Base-by-base conservation (phyloP, 1,140 invertebrate genomes). In the Caligus rogercresseyi region DNA sequence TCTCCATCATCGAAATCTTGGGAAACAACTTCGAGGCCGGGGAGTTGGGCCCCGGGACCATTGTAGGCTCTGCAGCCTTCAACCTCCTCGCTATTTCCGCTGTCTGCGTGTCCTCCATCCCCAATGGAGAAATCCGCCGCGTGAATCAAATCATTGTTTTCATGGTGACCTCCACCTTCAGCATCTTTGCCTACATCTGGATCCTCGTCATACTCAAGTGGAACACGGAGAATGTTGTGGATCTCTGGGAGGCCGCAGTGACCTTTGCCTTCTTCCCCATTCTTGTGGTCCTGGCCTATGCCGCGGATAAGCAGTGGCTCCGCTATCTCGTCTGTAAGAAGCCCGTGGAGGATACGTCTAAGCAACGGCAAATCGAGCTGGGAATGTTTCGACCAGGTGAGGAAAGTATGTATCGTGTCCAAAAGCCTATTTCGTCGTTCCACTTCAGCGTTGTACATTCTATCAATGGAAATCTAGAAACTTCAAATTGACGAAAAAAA, bases 61-160 rank as follows among this genome's bases (percentile, higher is more conserved):
- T 83, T 64, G 81, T 83, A n/a, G 80, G 80, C 16, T 81, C 80
- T 1, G 80, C 80, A 15, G 80, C 80, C 54, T 82, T 81, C 70
- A 82, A 82, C 68, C 71, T 82, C 20, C 69, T 82, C 24, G 74
- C 76, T 57, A 82, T 82, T 63, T 76, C 73, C 1, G 79, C 73
- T 13, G 72, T 82, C 2, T 82, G 81, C 66, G 72, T 82, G n/a
- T 66, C 79, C 3, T 69, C 71, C 16, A 74, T 83, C 19, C 75
- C 78, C 0, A 68, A 68, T 2, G 71, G 71, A 7, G 78, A 81
- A 69, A 72, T 69, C 0, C 70, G 78, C 61, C 51, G 61, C n/a
- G 52, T 63, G 15, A 53, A 63, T 15, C 16, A 55, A 19, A 58
- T 63, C 24, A 59, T 76, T 72, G 80, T 82, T 52, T 82, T 82